A percentile compares a stretch with the other conserved stretches of the same genome.
Evolutionary conservation across 1,140 invertebrate species (phyloP).

Genomic region (Paraescarpia echinospica): DNA sequence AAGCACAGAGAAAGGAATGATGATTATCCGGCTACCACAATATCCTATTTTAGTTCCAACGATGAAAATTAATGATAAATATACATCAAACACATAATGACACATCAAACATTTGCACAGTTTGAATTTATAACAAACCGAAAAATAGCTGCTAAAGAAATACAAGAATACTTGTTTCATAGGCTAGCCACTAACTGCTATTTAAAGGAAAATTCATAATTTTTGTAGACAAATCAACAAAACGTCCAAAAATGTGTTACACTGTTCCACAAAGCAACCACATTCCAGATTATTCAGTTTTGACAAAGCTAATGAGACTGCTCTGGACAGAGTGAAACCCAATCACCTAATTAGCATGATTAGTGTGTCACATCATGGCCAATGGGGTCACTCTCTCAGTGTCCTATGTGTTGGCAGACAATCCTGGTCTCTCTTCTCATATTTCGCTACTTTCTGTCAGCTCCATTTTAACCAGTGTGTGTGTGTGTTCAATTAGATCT

Average conservation of each 20-base stretch:
- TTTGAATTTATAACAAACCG: background rate
- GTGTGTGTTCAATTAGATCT: background rate
- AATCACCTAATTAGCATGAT: background rate
- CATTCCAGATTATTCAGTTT: background rate
- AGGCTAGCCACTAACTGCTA: background rate
- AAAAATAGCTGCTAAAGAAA: background rate
- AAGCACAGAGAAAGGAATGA: background rate
- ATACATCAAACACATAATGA: background rate
- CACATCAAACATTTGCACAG: background rate
- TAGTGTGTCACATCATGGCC: background rate
- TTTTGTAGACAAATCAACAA: too few species aligned
- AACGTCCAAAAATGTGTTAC: background rate
- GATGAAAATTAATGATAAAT: background rate
- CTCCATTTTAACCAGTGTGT: background rate
- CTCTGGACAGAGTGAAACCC: background rate
- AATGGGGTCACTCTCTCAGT: background rate
- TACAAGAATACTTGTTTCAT: background rate
- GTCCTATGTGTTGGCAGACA: background rate
- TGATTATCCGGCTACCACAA: background rate
- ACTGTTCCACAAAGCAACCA: background rate
- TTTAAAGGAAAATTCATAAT: too few species aligned
- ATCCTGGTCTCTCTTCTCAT: background rate
- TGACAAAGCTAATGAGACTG: background rate
- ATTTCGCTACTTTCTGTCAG: background rate
- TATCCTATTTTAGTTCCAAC: background rate